Percentiles rank a stretch among this genome's conserved stretches.
Evolutionary conservation across 2,888 invertebrate genomes (phyloP).

Genomic region (Tineola bisselliella): DNA sequence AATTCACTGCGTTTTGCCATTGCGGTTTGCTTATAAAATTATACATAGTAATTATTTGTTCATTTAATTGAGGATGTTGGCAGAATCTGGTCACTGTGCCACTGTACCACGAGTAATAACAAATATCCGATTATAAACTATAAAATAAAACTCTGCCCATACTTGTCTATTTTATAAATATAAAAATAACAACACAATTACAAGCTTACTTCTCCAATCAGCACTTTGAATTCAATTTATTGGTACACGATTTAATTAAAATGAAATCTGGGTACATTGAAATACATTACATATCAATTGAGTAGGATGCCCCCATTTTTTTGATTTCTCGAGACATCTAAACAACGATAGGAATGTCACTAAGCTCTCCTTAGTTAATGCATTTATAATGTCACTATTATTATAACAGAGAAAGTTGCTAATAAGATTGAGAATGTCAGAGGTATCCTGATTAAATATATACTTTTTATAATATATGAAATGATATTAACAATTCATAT

Average conservation of each 20-base stretch:
- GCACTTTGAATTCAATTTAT: no score
- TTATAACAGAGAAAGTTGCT: conserved; percentile 42
- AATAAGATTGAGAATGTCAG: conserved; percentile 7
- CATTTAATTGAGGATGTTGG: conserved; percentile 3
- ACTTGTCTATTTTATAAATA: no score
- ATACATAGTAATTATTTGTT: neutral
- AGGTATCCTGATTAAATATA: neutral
- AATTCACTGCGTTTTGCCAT: neutral
- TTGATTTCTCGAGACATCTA: neutral
- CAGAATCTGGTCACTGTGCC: conserved; percentile 12
- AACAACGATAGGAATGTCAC: neutral
- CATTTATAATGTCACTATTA: conserved; percentile 52
- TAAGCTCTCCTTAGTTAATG: conserved; percentile 32
- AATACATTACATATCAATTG: neutral
- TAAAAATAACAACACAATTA: no score
- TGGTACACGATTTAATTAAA: neutral
- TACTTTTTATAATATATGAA: no score
- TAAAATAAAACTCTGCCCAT: no score
- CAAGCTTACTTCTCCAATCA: no score
- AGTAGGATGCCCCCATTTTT: neutral
- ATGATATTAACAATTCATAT: no score
- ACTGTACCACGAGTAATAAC: neutral
- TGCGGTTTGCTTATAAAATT: conserved; percentile 10
- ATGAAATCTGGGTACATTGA: neutral
- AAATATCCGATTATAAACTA: neutral